A percentile compares a stretch with the other conserved stretches of the same genome.
Conservation (phyloP, 2,797 vertebrate species). For the Xyrichtys novacula region DNA sequence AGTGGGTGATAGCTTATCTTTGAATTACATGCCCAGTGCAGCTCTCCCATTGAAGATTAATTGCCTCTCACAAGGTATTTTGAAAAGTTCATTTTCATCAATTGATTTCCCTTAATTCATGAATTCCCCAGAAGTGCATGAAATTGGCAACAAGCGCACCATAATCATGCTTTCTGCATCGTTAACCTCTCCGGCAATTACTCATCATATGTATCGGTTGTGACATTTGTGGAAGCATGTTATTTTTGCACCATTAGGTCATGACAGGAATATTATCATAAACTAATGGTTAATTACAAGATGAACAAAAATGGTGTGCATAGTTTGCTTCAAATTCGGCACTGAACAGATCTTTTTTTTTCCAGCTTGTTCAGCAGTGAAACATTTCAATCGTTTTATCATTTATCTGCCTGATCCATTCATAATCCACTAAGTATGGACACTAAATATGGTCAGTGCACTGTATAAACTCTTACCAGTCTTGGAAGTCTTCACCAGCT, state of each 20-base stretch:
- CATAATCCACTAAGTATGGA: not conserved
- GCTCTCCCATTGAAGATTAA: constrained; percentile 77
- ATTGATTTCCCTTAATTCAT: constrained; percentile 77
- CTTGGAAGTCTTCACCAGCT: not conserved
- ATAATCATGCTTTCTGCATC: constrained; percentile 74
- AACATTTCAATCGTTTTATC: not conserved
- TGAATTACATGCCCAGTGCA: constrained; percentile 77
- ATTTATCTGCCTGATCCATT: constrained; percentile 13
- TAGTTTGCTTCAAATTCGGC: constrained; percentile 24
- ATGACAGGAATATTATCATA: constrained; percentile 70
- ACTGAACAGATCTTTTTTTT: constrained; percentile 6
- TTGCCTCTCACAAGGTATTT: constrained; percentile 78
- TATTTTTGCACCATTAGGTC: constrained; percentile 77
- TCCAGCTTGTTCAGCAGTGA: not conserved
- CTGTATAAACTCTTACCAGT: not conserved
- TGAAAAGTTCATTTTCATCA: constrained; percentile 81
- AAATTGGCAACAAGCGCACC: constrained; percentile 74
- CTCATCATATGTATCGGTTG: constrained; percentile 67
- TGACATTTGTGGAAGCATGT: constrained; percentile 77
- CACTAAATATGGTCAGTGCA: not conserved
- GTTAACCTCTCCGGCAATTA: constrained; percentile 72
- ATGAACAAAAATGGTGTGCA: constrained; percentile 34
- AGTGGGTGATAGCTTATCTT: constrained; percentile 79
- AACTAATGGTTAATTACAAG: constrained; percentile 63
- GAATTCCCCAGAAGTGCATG: constrained; percentile 72